phyloP scores from a whole-genome alignment of 2,113 vertebrate genomes.

The Scopus umbretta region DNA sequence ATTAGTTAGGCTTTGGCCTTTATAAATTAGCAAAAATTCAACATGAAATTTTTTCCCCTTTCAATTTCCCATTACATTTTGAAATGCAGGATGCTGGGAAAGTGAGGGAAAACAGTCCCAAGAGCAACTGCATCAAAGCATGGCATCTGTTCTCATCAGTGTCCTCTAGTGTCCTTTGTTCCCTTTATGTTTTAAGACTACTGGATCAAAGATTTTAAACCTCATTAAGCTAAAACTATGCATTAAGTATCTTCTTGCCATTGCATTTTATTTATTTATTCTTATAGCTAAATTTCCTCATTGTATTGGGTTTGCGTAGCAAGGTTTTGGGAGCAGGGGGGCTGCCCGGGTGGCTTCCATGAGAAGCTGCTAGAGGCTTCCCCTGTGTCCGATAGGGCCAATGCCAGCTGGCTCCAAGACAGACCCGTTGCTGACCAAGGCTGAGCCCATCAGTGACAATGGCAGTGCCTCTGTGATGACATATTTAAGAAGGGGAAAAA shows the following conservation, averaged over 20 bases:
- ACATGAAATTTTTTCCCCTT: not conserved
- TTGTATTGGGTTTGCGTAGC: no score
- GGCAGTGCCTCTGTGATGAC: no score
- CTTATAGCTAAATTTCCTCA: not conserved
- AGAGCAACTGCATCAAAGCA: not conserved
- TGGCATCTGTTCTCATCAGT: not conserved
- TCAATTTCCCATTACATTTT: not conserved
- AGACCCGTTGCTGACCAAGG: no score
- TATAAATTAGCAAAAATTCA: slow-evolving; percentile 56
- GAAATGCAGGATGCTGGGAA: not conserved
- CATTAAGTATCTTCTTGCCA: not conserved
- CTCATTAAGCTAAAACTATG: not conserved
- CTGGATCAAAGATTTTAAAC: not conserved
- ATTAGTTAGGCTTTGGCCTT: slow-evolving; percentile 46
- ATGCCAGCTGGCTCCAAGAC: no score
- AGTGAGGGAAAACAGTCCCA: not conserved
- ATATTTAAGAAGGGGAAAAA: no score
- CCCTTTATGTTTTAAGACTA: not conserved
- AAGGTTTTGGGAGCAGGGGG: no score
- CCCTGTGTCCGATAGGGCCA: no score
- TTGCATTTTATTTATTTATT: not conserved
- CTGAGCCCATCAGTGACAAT: no score
- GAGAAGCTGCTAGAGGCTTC: no score
- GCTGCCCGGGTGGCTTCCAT: no score
- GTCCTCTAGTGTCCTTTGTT: not conserved